phyloP scores from a whole-genome alignment of 1,140 invertebrate species.

The Euglossa dilemma region DNA sequence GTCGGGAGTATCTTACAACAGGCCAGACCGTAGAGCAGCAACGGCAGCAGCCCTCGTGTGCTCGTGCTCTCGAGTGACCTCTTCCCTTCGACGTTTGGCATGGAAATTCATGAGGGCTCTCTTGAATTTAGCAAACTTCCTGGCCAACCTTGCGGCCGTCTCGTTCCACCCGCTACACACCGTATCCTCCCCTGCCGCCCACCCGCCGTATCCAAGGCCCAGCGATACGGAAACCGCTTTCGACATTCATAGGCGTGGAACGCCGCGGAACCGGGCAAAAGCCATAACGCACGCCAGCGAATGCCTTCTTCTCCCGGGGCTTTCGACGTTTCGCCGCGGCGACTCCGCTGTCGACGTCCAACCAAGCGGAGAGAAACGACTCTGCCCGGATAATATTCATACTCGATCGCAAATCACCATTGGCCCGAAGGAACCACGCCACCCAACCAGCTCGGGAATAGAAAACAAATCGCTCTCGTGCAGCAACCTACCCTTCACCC shows the following conservation, averaged over 20 bases:
- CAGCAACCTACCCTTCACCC: too few species aligned
- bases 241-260: conserved; percentile 3
- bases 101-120: conserved; percentile 62
- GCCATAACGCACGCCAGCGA: background rate
- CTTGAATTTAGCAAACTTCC: conserved; percentile 59
- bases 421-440: background rate
- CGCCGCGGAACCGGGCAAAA: background rate
- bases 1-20: conserved; percentile 15
- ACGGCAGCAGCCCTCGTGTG: conserved; percentile 40
- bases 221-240: conserved; percentile 1
- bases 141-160: background rate
- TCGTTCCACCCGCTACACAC: background rate
- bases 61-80: conserved; percentile 50
- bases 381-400: conserved; percentile 26
- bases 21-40: background rate
- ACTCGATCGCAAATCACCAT: conserved; percentile 39
- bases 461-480: conserved; percentile 56
- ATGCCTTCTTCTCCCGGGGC: background rate
- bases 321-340: background rate
- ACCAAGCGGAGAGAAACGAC: background rate
- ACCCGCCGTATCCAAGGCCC: background rate
- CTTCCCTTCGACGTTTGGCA: conserved; percentile 31
- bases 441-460: conserved; percentile 4
- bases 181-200: background rate
- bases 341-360: background rate